Evolutionary conservation across 2,797 vertebrate species (phyloP), one percentile per base, ranked within the genome.

Genomic region (Galagoides demidoff): DNA sequence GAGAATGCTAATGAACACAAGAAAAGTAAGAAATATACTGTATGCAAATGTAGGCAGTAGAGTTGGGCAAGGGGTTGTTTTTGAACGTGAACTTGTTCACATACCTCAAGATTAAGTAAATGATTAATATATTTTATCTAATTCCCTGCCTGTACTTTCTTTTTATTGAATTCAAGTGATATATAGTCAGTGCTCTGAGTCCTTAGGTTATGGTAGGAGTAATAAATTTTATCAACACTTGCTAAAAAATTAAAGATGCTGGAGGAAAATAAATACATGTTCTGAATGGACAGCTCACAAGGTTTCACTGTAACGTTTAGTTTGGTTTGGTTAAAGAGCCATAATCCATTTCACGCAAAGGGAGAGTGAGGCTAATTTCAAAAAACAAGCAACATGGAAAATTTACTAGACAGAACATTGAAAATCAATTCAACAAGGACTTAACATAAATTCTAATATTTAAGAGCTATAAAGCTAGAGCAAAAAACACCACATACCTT

Each of bases 401-500:
- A 94, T 92, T 74, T 78, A 78, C 78, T 79, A 85, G 43, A 81
- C 5, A 95, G 23, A 2, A 84, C 43, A 45, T 7, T 59, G 43
- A 94, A 94, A 97, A 95, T 89, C 61, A 92, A 52, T 13, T 90
- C 59, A 94, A 81, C 71, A 34, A 12, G 23, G 6, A 77, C 13
- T 79, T 71, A 83, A 95, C n/a, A 74, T 12, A 92, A 94, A 93
- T 68, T 3, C 7, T 79, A 95, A 92, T 45, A 92, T 66, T 88
- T 90, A 87, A 84, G 87, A 88, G 59, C n/a, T 77, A 61, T 5
- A 43, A 83, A 43, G 4, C 34, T 64, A 20, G 20, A 92, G 22
- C 29, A 92, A 37, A 70, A 88, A 81, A 63, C 7, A 63, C 34
- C 34, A 45, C 17, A 37, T 63, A 90, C 57, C 14, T 70, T 66